Percentiles rank a stretch among this genome's conserved stretches.
Conservation (phyloP, 1,140 invertebrate genomes). For the Dysdera silvatica region DNA sequence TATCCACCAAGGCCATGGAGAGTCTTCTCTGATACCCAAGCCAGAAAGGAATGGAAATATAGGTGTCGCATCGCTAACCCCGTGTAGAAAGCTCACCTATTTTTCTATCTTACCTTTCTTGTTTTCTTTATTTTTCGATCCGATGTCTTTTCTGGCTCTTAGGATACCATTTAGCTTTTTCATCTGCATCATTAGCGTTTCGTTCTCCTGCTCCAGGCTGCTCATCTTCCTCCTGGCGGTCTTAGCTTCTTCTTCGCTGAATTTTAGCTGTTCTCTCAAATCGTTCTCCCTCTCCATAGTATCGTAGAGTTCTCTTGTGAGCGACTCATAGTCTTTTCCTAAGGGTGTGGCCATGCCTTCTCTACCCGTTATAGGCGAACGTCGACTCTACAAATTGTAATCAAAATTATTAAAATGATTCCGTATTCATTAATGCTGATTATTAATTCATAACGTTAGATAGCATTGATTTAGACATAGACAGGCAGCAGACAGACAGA, state of each 20-base stretch:
- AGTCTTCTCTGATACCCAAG: too few species aligned
- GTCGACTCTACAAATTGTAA: slow-evolving; percentile 19
- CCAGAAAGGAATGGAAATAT: too few species aligned
- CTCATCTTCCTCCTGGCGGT: slow-evolving; percentile 75
- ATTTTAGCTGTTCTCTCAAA: slow-evolving; percentile 77
- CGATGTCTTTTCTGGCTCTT: slow-evolving; percentile 19
- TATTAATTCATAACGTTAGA: too few species aligned
- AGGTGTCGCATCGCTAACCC: too few species aligned
- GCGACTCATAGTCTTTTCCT: slow-evolving; percentile 50
- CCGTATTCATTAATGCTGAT: too few species aligned
- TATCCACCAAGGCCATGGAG: too few species aligned
- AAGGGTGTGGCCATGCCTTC: neutral
- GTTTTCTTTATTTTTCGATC: too few species aligned
- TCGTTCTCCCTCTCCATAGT: slow-evolving; percentile 85
- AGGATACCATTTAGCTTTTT: slow-evolving; percentile 74
- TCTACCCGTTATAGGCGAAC: slow-evolving; percentile 7
- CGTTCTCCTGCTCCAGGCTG: slow-evolving; percentile 86
- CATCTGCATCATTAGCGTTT: slow-evolving; percentile 79
- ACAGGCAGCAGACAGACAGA: too few species aligned
- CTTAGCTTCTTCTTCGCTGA: slow-evolving; percentile 80
- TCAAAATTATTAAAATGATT: too few species aligned
- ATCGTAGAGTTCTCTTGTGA: slow-evolving; percentile 78
- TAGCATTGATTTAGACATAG: too few species aligned
- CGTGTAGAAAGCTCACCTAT: too few species aligned
- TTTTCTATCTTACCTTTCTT: too few species aligned